Conservation (phyloP, 2,888 invertebrate genomes). For the Hyppa rectilinea region DNA sequence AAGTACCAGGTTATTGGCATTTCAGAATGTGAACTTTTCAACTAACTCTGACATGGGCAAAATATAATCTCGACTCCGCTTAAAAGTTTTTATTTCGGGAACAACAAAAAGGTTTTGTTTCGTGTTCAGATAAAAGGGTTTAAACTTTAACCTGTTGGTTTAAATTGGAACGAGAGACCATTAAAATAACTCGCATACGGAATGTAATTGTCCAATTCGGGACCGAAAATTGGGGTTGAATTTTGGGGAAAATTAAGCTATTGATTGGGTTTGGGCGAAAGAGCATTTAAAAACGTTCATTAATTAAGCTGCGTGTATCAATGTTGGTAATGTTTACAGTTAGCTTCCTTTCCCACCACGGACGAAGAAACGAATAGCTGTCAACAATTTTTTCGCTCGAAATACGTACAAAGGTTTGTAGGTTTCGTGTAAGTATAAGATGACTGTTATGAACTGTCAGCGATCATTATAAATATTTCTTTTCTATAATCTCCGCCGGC, state of each 20-base stretch:
- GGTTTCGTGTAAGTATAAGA: no score
- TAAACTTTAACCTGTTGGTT: constrained; percentile 19
- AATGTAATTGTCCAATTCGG: background rate
- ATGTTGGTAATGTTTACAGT: background rate
- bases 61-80: constrained; percentile 9
- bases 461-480: no score
- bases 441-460: no score
- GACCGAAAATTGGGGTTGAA: background rate
- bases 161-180: background rate
- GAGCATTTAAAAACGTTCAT: background rate
- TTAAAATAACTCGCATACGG: background rate
- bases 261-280: background rate
- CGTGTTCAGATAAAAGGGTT: constrained; percentile 12
- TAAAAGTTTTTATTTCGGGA: constrained; percentile 29
- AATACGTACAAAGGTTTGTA: no score
- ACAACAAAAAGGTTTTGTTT: constrained; percentile 10
- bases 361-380: no score
- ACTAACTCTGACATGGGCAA: constrained; percentile 17
- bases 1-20: constrained; percentile 30
- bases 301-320: background rate
- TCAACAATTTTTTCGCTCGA: no score
- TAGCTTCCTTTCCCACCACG: no score
- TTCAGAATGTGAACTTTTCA: constrained; percentile 33
- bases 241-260: background rate
- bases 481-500: no score